Evolutionary conservation across 2,888 invertebrate species (phyloP), one percentile per base, ranked within the genome.

Genomic region (Agonopterix arenella): DNA sequence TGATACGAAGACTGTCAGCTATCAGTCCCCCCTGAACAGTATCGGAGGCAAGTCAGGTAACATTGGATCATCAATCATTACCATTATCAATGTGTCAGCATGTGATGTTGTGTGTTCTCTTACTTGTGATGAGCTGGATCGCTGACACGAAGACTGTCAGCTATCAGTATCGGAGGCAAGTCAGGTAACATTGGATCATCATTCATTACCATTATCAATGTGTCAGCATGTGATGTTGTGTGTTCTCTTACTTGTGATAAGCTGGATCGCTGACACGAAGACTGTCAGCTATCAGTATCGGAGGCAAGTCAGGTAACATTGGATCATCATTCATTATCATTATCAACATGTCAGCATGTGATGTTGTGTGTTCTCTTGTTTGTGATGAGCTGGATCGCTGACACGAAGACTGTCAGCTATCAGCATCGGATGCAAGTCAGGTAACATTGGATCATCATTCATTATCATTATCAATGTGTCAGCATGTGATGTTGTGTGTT

Each of bases 11-110:
- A 80, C 85, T 0, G 82, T 80, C 48, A 83, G 74, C 57, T 78
- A 75, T 52, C 78, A 76, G 53, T 60, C 74, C 9, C 59, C 76
- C 4, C 59, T 79, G 46, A 72, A 70, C 53, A 68, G 60, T 48
- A 59, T 77, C 53, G 76, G 70, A 16, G 56, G 61, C 37, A 85
- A 85, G 56, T 57, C 84, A 79, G 84, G 73, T 79, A 82, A 75
- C 36, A 28, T 28, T 28, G 28, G 28, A 28, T 28, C 28, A 5
- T 28, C 7, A 28, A 5, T 28, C 28, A 28, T 28, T 28, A 28
- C 5, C 28, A 28, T 28, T 7, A 28, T 28, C 28, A 18, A 18
- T 18, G 4, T 73, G 69, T 62, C 74, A 75, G 66, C 68, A n/a
- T n/a, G n/a, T n/a, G n/a, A n/a, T n/a, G 64, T 47, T 70, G 74